Evolutionary conservation across 2,888 invertebrate species (phyloP).

Genomic region (Autographa gamma): DNA sequence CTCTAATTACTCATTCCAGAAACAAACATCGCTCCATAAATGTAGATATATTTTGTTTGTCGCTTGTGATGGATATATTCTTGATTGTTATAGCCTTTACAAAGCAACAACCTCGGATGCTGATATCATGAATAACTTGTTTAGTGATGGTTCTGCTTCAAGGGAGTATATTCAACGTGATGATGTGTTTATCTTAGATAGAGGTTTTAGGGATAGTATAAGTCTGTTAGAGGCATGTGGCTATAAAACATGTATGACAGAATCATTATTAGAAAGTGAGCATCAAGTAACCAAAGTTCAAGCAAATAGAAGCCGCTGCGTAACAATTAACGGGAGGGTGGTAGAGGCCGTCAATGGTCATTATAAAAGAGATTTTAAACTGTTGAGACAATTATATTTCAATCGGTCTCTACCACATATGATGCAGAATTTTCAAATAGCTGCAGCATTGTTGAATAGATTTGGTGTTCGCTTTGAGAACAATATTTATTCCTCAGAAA

Average conservation of each 20-base stretch:
- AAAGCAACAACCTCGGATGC: constrained; percentile 10
- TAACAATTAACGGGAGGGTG: constrained; percentile 17
- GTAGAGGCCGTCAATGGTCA: constrained; percentile 16
- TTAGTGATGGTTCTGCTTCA: constrained; percentile 12
- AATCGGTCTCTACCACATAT: constrained; percentile 35
- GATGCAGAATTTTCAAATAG: constrained; percentile 40
- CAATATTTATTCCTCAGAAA: constrained; percentile 27
- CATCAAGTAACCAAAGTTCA: constrained; percentile 12
- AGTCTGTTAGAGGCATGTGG: constrained; percentile 11
- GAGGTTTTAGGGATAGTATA: constrained; percentile 14
- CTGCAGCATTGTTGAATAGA: constrained; percentile 30
- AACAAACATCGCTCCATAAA: constrained; percentile 13
- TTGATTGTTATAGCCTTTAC: constrained; percentile 9
- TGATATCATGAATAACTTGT: constrained; percentile 10
- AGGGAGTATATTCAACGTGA: constrained; percentile 7
- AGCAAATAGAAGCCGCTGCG: constrained; percentile 18
- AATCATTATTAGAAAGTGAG: constrained; percentile 2
- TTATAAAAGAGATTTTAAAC: constrained; percentile 15
- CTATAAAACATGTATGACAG: constrained; percentile 15
- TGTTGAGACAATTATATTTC: constrained; percentile 29
- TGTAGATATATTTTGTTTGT: constrained; percentile 11
- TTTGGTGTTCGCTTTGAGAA: constrained; percentile 35
- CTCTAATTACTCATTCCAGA: constrained; percentile 7
- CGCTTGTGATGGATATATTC: constrained; percentile 11
- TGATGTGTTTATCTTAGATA: constrained; percentile 14